A percentile compares a stretch with the other conserved stretches of the same genome.
Conservation (phyloP, 23 tunicate species). For the Diplosoma virens region DNA sequence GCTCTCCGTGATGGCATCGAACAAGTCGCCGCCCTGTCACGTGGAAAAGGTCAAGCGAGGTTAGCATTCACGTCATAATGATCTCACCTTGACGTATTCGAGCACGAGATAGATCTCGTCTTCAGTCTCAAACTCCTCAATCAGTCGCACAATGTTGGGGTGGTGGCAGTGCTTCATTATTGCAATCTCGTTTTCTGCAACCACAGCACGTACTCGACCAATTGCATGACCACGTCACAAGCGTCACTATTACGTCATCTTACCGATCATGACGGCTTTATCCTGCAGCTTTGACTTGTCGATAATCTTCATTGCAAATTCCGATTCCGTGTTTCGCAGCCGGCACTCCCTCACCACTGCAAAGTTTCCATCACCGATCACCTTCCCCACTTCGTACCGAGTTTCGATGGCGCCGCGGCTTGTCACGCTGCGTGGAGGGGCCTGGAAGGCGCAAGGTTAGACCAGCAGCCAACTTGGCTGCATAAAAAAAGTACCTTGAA, state of each 20-base stretch:
- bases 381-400: conserved; percentile 92
- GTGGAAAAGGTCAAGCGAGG: background rate
- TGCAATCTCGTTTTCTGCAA: conserved; percentile 94
- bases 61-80: background rate
- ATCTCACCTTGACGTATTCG: conserved; percentile 79
- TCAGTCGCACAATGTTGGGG: conserved; percentile 90
- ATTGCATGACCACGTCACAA: background rate
- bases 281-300: conserved; percentile 95
- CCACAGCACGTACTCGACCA: background rate
- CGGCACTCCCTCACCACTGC: conserved; percentile 94
- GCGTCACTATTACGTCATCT: background rate
- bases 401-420: conserved; percentile 62
- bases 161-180: conserved; percentile 98
- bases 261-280: conserved; percentile 92
- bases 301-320: conserved; percentile 96
- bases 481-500: conserved; percentile 67
- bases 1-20: conserved; percentile 98
- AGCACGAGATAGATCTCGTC: conserved; percentile 87
- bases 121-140: conserved; percentile 96
- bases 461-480: too few relatives aligned
- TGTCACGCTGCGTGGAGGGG: conserved; percentile 69
- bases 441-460: conserved; percentile 38
- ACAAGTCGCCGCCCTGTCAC: conserved; percentile 92
- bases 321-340: conserved; percentile 88
- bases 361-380: conserved; percentile 97